Base-by-base conservation (phyloP, 2,888 invertebrate species). In the Athetis lepigone region DNA sequence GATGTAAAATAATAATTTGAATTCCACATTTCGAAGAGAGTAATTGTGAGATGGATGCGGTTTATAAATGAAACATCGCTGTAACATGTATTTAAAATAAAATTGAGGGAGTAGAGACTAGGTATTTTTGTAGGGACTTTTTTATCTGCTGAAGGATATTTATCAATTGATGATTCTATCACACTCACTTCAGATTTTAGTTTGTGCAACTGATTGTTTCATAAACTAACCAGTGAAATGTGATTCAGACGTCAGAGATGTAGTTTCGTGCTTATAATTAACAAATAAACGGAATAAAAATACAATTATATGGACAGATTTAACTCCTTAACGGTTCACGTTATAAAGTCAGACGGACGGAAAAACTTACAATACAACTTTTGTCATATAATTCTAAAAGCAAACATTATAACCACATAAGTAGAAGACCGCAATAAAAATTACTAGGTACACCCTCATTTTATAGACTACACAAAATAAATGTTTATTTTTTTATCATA, bases 401-500 rank as follows among this genome's bases (percentile, higher is more conserved):
- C n/a, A n/a, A 55, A 66, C 23, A 40, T 21, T 25, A 13, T 40
- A 8, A 19, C 16, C 11, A 9, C 29, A 18, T 33, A 11, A 43
- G 1, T 13, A 18, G 18, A 57, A 52, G 21, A 39, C 5, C 16
- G 16, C 9, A 25, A 43, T 62, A 65, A 58, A 72, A 77, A 52
- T 23, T 27, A 55, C 58, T 39, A 23, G 42, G 33, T 50, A 36
- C 19, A 29, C 19, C 40, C 50, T 74, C 42, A 37, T 56, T 59
- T 43, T 58, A 50, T 62, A 23, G 52, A 50, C 18, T 52, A 39
- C 50, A 51, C n/a, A n/a, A n/a, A n/a, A n/a, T 61, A 68, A 46
- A 61, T 19, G 18, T 61, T 67, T 61, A 60, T 49, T 37, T 70
- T 67, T 66, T 42, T 70, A 64, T 62, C n/a, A 65, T 62, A 65